Evolutionary conservation across 2,888 invertebrate species (phyloP), one percentile per base, ranked within the genome.

Genomic region (Proisotoma minuta): DNA sequence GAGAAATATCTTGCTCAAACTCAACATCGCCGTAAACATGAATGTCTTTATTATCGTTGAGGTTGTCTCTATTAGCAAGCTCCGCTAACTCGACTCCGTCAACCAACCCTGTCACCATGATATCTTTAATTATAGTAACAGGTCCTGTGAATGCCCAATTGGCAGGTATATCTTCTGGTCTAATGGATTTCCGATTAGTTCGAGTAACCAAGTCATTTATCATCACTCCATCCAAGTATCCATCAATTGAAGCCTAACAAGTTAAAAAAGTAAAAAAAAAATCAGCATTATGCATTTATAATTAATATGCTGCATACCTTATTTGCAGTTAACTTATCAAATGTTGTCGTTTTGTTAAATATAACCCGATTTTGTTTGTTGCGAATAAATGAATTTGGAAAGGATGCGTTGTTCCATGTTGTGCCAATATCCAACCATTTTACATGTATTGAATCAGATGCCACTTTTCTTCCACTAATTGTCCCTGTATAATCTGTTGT

Each of bases 21-120:
- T 49, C 39, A 2, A 69, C 53, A 24, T 71, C 62, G 2, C 65
- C 66, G 56, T 71, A 62, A 1, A 68, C 66, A 34, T 62, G 66
- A 2, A 18, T 15, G 3, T 27, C 22, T 20, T 53, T 57, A 2
- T 18, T 18, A 5, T 53, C 20, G 34, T 66, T 58, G 8, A 70
- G 34, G 4, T 59, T 54, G 22, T 67, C 69, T 12, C 43, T 12
- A 22, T 65, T 60, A n/a, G 26, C 26, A 8, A 69, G 59, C 23
- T 27, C 53, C 1, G 66, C 52, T 54, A 69, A 59, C 1, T 60
- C 43, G 15, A 68, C 57, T 8, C 68, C 69, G 27, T 68, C 69
- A 10, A 72, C 63, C 2, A 22, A 40, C 2, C 47, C 34, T 3
- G 26, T 61, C 4, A 71, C 68, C 10, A 1, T 23, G 2, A 69